phyloP scores from a whole-genome alignment of 2,888 invertebrate genomes.

The Didymodactylos carnosus region DNA sequence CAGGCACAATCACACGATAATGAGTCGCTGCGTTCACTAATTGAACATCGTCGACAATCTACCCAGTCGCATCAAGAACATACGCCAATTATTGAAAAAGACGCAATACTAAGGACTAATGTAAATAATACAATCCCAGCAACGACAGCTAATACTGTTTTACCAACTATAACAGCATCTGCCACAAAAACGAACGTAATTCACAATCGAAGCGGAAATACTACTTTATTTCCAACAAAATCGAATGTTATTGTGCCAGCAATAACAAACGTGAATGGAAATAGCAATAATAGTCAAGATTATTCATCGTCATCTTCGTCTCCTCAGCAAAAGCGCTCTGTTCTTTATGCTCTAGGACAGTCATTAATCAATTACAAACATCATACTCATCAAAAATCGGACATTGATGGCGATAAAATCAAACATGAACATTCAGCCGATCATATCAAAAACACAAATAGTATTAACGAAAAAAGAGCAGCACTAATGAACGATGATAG shows the following conservation, averaged over 20 bases:
- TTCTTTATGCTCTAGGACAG: not conserved
- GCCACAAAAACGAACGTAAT: not conserved
- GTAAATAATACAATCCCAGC: too few relatives aligned
- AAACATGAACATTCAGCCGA: too few relatives aligned
- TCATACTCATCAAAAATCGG: not conserved
- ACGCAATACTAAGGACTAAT: too few relatives aligned
- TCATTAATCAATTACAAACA: not conserved
- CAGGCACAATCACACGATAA: not conserved
- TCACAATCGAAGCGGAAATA: not conserved
- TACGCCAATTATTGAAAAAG: not conserved
- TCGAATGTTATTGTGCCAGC: not conserved
- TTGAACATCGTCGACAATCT: not conserved
- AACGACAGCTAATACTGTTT: too few relatives aligned
- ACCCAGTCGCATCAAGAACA: not conserved
- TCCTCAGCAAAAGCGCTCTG: not conserved
- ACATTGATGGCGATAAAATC: too few relatives aligned
- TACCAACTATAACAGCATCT: not conserved
- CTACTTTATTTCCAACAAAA: not conserved
- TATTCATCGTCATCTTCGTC: not conserved
- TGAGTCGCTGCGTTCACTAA: not conserved
- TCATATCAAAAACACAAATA: too few relatives aligned
- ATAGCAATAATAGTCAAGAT: not conserved
- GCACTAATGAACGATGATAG: too few relatives aligned
- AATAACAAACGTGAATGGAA: not conserved
- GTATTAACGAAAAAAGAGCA: too few relatives aligned